Conservation (phyloP, 2,888 invertebrate species). For the Scaptomyza tumidula region DNA sequence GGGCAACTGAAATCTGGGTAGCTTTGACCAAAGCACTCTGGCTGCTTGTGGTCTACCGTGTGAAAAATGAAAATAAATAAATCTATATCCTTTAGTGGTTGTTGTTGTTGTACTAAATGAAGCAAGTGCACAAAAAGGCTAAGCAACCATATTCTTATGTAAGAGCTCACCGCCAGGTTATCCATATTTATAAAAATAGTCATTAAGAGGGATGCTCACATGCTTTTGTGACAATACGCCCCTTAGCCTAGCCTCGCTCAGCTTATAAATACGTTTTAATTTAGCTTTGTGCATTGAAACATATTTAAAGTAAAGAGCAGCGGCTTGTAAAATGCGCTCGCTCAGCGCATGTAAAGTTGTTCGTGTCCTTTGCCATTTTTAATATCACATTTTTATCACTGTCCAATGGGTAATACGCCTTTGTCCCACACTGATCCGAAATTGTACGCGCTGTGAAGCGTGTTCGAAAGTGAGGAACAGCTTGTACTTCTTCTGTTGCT, state of each 20-base stretch:
- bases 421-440: conserved; percentile 19
- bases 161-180: conserved; percentile 62
- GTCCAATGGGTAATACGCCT: conserved; percentile 57
- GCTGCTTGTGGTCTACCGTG: conserved; percentile 43
- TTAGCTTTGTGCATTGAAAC: conserved; percentile 80
- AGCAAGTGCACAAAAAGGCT: conserved; percentile 70
- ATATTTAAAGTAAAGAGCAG: conserved; percentile 79
- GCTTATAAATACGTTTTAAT: conserved; percentile 76
- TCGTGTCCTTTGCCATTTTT: conserved; percentile 55
- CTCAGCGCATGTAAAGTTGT: conserved; percentile 35
- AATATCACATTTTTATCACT: conserved; percentile 73
- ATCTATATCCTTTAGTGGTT: conserved; percentile 31
- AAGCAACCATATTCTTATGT: conserved; percentile 63
- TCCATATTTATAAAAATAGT: conserved; percentile 74
- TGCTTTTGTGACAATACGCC: conserved; percentile 10
- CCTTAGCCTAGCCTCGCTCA: neutral
- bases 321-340: conserved; percentile 76
- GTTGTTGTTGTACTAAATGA: conserved; percentile 65
- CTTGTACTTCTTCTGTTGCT: neutral
- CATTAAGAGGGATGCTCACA: conserved; percentile 63
- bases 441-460: conserved; percentile 74
- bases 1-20: conserved; percentile 18
- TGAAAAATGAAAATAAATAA: conserved; percentile 42
- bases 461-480: conserved; percentile 59
- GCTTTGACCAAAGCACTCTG: conserved; percentile 20